phyloP scores from a whole-genome alignment of 2,797 vertebrate species.

The Rhinella marina region DNA sequence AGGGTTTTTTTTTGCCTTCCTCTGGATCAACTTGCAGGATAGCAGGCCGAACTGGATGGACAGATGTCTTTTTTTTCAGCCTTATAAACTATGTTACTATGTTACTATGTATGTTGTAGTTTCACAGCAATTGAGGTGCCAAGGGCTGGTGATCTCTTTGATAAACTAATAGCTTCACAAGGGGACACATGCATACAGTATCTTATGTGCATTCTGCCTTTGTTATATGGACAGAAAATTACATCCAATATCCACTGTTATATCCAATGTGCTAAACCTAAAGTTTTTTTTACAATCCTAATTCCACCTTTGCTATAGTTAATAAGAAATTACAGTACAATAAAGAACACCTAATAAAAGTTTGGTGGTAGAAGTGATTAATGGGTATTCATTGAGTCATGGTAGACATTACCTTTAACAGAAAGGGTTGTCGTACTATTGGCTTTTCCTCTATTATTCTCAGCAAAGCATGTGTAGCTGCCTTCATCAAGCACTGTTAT shows the following conservation, averaged over 20 bases:
- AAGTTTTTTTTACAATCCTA: background rate
- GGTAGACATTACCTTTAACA: slow-evolving; percentile 81
- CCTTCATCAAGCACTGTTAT: slow-evolving; percentile 87
- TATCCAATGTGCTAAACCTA: background rate
- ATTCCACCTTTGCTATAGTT: background rate
- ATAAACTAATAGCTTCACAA: background rate
- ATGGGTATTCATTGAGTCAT: background rate
- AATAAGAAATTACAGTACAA: background rate
- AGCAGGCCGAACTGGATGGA: too few species aligned
- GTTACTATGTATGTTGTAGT: too few species aligned
- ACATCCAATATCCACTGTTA: background rate
- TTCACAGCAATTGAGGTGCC: too few species aligned
- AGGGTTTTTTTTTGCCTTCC: too few species aligned
- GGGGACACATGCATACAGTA: background rate
- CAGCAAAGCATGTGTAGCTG: slow-evolving; percentile 92
- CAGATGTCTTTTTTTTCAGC: too few species aligned
- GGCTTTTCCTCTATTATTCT: slow-evolving; percentile 91
- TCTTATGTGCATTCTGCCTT: background rate
- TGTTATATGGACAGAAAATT: background rate
- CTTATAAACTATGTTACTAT: too few species aligned
- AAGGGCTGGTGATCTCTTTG: too few species aligned
- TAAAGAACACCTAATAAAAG: background rate
- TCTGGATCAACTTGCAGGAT: too few species aligned
- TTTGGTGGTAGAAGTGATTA: background rate
- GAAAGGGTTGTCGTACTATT: slow-evolving; percentile 89